These are phyloP conservation scores for Ceyx cyanopectus DNA, from an alignment of 2,113 vertebrate genomes.

Conservation along the genomic window DNA sequence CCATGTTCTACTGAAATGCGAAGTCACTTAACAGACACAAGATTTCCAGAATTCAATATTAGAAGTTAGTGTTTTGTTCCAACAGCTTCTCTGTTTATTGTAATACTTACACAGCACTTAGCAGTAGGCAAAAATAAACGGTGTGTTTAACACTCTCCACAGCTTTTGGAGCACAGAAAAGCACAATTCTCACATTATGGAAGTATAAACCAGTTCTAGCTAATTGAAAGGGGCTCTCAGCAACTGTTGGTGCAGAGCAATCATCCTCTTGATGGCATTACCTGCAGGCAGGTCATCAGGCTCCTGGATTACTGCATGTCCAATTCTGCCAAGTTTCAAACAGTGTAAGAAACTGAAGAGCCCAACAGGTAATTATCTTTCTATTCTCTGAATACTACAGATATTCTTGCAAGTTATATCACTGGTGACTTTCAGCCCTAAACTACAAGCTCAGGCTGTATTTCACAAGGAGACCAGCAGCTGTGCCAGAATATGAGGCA, in stretches of 20 bases:
- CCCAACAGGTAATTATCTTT: background rate
- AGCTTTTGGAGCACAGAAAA: background rate
- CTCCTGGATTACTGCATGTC: background rate
- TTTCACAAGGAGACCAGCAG: background rate
- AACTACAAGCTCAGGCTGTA: background rate
- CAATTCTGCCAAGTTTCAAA: background rate
- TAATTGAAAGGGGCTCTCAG: background rate
- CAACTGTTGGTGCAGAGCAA: background rate
- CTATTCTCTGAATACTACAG: background rate
- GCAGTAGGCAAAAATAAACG: background rate
- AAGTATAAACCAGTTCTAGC: background rate
- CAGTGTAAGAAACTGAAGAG: background rate
- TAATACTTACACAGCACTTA: background rate
- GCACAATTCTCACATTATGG: background rate
- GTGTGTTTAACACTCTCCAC: background rate
- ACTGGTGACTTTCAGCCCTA: background rate
- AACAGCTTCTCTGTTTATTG: background rate
- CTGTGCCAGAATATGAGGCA: background rate
- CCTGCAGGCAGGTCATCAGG: background rate
- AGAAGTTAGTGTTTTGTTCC: background rate
- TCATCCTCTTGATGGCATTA: background rate
- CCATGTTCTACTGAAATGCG: background rate
- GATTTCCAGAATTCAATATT: conserved; percentile 6
- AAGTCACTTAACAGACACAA: conserved; percentile 17
- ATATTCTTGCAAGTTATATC: background rate